Percentiles rank a stretch among this genome's conserved stretches.
Evolutionary conservation across 1,140 invertebrate genomes (phyloP).

Genomic region (Oedothorax gibbosus): DNA sequence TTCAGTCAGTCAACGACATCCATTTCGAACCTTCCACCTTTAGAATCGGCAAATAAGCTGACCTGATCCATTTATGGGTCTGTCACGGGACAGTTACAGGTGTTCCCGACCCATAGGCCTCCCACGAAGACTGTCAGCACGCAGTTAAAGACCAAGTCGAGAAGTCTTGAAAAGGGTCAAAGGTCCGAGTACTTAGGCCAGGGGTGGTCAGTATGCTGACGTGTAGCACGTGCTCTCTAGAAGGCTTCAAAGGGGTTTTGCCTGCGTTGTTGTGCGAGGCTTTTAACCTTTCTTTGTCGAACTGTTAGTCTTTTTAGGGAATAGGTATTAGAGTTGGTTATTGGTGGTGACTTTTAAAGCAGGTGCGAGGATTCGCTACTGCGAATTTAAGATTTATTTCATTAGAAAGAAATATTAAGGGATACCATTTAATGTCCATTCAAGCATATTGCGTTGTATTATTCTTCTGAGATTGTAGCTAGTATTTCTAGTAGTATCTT

Average conservation of each 20-base stretch:
- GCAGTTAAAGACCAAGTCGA: constrained; percentile 23
- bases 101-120: constrained; percentile 33
- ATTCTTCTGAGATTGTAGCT: no score
- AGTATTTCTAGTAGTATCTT: no score
- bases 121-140: constrained; percentile 53
- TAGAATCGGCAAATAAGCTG: constrained; percentile 22
- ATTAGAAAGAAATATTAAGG: no score
- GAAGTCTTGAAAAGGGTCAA: constrained; percentile 36
- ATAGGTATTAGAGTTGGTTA: no score
- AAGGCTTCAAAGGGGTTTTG: constrained; percentile 16
- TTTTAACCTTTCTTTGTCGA: not conserved
- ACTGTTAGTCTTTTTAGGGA: no score
- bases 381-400: no score
- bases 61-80: constrained; percentile 40
- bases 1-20: no score
- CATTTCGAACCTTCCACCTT: no score
- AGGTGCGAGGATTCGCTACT: no score
- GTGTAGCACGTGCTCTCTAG: constrained; percentile 45
- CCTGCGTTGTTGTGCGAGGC: not conserved
- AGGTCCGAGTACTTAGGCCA: constrained; percentile 43
- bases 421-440: no score
- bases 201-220: constrained; percentile 23
- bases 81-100: constrained; percentile 48
- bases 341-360: no score
- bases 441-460: no score